phyloP scores from a whole-genome alignment of 2,888 invertebrate species.

The Tetramorium bicarinatum region DNA sequence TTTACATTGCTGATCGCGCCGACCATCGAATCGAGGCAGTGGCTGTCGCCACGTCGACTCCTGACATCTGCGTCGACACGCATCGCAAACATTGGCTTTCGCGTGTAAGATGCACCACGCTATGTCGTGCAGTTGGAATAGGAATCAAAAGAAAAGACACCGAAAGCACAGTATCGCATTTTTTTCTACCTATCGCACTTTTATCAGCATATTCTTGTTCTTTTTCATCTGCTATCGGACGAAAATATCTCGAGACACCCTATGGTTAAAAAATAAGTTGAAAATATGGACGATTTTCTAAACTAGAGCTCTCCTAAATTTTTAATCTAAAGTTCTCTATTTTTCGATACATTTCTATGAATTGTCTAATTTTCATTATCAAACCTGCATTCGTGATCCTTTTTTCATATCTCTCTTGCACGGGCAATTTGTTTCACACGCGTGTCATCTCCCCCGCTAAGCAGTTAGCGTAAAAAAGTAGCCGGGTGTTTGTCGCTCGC shows the following conservation, averaged over 20 bases:
- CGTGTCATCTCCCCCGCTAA: conserved; percentile 9
- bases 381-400: not conserved
- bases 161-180: conserved; percentile 42
- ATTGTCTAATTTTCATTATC: not conserved
- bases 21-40: conserved; percentile 19
- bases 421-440: conserved; percentile 28
- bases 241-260: not conserved
- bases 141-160: conserved; percentile 11
- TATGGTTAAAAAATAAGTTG: not conserved
- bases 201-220: too few relatives aligned
- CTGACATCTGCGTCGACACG: conserved; percentile 67
- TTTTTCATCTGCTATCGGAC: too few relatives aligned
- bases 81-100: conserved; percentile 63
- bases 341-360: not conserved
- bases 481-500: not conserved
- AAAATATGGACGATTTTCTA: not conserved
- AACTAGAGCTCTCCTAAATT: not conserved
- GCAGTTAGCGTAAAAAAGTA: conserved; percentile 22
- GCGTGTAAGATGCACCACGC: conserved; percentile 43
- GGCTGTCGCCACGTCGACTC: conserved; percentile 22
- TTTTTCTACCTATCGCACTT: too few relatives aligned
- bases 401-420: not conserved
- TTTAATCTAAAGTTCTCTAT: not conserved
- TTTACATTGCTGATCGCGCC: conserved; percentile 70
- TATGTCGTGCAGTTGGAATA: not conserved